phyloP scores from a whole-genome alignment of 2,888 invertebrate species.

The Pyrocoelia pectoralis region DNA sequence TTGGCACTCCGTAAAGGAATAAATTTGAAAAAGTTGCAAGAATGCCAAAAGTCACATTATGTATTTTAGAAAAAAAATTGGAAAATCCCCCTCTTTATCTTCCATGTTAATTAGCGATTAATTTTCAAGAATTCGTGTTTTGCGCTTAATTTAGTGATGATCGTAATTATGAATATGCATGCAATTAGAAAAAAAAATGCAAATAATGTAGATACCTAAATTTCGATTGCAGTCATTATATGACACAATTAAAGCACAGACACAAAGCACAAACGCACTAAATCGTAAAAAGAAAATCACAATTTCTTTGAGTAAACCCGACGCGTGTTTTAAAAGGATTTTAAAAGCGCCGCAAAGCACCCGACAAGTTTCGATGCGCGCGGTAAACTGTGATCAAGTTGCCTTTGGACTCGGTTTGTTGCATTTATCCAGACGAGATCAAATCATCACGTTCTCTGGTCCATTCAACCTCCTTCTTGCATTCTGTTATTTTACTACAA shows the following conservation, averaged over 20 bases:
- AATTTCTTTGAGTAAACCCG: conserved; percentile 4
- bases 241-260: not conserved
- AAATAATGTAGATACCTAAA: too few relatives aligned
- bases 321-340: not conserved
- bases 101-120: too few relatives aligned
- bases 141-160: not conserved
- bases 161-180: not conserved
- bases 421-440: conserved; percentile 37
- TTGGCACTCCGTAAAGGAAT: too few relatives aligned
- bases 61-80: too few relatives aligned
- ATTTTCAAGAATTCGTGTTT: too few relatives aligned
- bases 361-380: conserved; percentile 22
- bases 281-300: not conserved
- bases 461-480: conserved; percentile 32
- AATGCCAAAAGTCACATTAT: too few relatives aligned
- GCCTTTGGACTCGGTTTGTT: conserved; percentile 29
- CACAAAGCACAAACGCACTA: not conserved
- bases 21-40: too few relatives aligned
- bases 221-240: not conserved
- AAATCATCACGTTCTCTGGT: conserved; percentile 34
- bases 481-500: conserved; percentile 26
- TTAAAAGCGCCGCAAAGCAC: conserved; percentile 20
- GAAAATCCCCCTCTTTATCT: too few relatives aligned
- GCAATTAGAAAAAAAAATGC: not conserved
- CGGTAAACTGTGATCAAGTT: conserved; percentile 32